Evolutionary conservation across 2,113 vertebrate species (phyloP).

Genomic region (Leucosticte australis): DNA sequence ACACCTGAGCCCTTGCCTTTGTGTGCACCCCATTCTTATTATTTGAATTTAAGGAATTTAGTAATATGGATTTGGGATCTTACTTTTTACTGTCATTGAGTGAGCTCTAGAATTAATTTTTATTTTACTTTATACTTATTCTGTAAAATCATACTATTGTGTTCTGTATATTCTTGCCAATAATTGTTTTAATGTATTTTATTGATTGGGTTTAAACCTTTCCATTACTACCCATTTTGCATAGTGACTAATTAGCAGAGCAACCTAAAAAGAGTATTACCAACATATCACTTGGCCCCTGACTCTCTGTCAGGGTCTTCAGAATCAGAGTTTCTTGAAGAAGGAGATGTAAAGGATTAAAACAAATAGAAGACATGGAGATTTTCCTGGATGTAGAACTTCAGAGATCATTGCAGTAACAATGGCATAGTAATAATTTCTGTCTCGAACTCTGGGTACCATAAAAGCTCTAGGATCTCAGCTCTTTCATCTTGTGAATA

Average conservation of each 20-base stretch:
- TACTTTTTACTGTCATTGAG: neutral
- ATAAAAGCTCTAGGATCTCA: neutral
- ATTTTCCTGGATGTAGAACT: neutral
- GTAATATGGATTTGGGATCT: neutral
- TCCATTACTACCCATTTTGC: neutral
- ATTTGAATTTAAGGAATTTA: neutral
- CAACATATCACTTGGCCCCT: neutral
- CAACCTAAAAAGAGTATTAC: neutral
- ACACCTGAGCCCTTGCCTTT: neutral
- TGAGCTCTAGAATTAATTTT: neutral
- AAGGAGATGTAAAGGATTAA: neutral
- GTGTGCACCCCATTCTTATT: neutral
- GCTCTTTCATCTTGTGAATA: neutral
- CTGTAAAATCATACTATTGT: neutral
- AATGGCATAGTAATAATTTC: neutral
- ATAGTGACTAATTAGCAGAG: neutral
- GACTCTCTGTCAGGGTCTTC: neutral
- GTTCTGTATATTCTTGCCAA: neutral
- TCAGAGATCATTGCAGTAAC: neutral
- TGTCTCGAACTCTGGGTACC: neutral
- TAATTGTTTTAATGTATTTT: neutral
- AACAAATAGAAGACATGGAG: neutral
- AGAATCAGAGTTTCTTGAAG: neutral
- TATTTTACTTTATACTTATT: neutral
- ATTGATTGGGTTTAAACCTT: neutral